These are phyloP conservation scores for Helicolenus hilgendorfi DNA, from an alignment of 2,797 vertebrate species.

Conservation along the genomic window DNA sequence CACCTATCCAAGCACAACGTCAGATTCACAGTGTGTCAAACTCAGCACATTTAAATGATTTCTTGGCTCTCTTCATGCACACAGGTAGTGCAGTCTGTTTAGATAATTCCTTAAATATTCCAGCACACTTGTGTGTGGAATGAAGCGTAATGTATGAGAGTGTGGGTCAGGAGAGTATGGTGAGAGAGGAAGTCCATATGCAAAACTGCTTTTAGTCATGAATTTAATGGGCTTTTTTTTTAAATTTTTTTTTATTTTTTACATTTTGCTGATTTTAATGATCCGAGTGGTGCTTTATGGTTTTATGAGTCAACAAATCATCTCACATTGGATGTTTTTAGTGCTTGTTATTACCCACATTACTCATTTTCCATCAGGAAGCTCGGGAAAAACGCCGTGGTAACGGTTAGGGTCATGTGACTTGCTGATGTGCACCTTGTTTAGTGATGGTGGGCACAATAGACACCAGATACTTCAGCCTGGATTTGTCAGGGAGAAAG, in stretches of 20 bases:
- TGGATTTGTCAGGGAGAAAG: neutral
- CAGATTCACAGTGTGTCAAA: slow-evolving; percentile 6
- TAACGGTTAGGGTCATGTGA: neutral
- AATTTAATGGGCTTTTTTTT: slow-evolving; percentile 14
- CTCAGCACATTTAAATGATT: slow-evolving; percentile 23
- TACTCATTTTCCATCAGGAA: neutral
- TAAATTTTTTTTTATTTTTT: neutral
- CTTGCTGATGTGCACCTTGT: neutral
- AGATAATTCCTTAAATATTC: slow-evolving; percentile 18
- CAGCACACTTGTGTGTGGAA: neutral
- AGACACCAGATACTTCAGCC: neutral
- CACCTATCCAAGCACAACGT: neutral
- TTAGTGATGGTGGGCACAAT: neutral
- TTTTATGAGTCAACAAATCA: slow-evolving; percentile 4
- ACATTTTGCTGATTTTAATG: slow-evolving; percentile 6
- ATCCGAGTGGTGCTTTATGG: neutral
- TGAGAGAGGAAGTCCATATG: neutral
- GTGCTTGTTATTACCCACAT: neutral
- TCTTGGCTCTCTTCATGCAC: neutral
- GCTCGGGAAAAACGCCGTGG: neutral
- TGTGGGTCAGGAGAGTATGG: neutral
- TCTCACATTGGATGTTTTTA: neutral
- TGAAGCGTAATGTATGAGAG: neutral
- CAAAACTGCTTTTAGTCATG: neutral
- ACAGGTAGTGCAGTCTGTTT: neutral